phyloP scores from a whole-genome alignment of 2,113 vertebrate species.

The Dicaeum eximium region DNA sequence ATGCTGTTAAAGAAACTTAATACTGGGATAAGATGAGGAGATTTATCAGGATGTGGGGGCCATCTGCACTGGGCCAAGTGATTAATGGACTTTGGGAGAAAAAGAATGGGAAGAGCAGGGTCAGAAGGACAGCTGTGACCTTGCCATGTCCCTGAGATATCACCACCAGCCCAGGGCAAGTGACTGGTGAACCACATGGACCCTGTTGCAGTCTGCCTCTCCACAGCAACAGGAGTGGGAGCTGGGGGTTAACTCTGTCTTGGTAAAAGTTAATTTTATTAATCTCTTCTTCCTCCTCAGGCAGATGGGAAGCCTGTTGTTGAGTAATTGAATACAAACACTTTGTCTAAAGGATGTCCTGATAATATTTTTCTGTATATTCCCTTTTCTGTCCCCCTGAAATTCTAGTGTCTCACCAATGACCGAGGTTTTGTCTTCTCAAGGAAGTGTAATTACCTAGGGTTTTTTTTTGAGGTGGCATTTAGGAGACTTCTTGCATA shows the following conservation, averaged over 20 bases:
- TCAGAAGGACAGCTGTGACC: background rate
- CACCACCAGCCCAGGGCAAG: background rate
- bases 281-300: background rate
- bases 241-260: background rate
- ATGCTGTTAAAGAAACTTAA: background rate
- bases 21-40: background rate
- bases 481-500: background rate
- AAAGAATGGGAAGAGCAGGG: background rate
- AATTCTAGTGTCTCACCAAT: background rate
- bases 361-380: background rate
- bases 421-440: background rate
- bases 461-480: background rate
- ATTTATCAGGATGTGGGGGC: accelerated
- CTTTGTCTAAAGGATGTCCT: background rate
- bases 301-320: background rate
- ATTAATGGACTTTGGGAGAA: background rate
- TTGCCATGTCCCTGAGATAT: background rate
- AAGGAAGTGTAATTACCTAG: background rate
- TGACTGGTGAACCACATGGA: accelerated
- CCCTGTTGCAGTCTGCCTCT: background rate
- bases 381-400: background rate
- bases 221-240: background rate
- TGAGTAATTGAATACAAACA: background rate
- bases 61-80: background rate
- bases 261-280: background rate